Percentiles rank a stretch among this genome's conserved stretches.
These are phyloP conservation scores for Antennarius striatus DNA, from an alignment of 2,113 vertebrate species.

Conservation along the genomic window DNA sequence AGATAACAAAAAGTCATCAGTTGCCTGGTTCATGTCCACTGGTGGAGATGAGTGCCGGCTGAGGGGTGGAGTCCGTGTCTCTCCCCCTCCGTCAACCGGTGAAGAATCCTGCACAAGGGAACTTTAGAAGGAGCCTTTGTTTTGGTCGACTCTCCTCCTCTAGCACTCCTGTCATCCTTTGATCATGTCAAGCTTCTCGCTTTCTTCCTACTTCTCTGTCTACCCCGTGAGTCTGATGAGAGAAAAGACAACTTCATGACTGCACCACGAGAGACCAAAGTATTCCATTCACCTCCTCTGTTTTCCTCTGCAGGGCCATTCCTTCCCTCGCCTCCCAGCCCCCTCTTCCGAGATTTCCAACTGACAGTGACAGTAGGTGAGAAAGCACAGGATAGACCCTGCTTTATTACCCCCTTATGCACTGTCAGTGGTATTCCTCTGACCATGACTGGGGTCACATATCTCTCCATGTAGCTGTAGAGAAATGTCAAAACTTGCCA, in stretches of 20 bases:
- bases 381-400: conserved; percentile 32
- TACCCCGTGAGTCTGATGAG: conserved; percentile 52
- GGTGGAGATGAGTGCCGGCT: conserved; percentile 53
- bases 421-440: conserved; percentile 23
- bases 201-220: conserved; percentile 51
- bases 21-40: conserved; percentile 64
- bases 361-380: conserved; percentile 57
- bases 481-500: conserved; percentile 59
- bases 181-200: conserved; percentile 68
- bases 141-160: conserved; percentile 76
- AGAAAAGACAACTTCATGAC: conserved; percentile 49
- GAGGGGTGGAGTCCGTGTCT: conserved; percentile 69
- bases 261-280: conserved; percentile 51
- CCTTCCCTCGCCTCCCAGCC: conserved; percentile 24
- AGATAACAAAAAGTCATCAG: conserved; percentile 29
- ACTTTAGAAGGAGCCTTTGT: conserved; percentile 77
- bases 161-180: conserved; percentile 79
- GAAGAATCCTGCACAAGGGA: conserved; percentile 57
- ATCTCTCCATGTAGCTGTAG: conserved; percentile 16
- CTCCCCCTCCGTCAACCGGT: conserved; percentile 63
- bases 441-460: conserved; percentile 44
- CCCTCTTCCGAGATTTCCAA: conserved; percentile 20
- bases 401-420: conserved; percentile 19
- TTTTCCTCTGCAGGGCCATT: conserved; percentile 47
- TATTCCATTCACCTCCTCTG: conserved; percentile 44